These are phyloP conservation scores for Crotalus helleri DNA, from an alignment of 2,113 vertebrate species.

Conservation along the genomic window DNA sequence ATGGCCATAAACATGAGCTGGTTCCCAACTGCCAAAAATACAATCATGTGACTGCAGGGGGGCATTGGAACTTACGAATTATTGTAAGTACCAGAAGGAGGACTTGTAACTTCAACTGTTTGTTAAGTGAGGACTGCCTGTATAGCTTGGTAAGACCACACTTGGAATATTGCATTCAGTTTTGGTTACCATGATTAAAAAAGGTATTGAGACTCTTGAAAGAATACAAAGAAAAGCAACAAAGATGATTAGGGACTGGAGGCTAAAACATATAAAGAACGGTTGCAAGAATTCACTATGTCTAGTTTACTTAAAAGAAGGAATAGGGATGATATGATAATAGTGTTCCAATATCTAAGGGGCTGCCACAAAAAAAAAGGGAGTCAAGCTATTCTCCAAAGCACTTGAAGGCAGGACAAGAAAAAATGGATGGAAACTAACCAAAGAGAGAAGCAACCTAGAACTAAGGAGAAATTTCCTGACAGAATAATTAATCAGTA, in stretches of 20 bases:
- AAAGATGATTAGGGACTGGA: neutral
- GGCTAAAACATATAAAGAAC: neutral
- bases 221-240: neutral
- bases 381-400: neutral
- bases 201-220: neutral
- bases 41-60: neutral
- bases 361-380: neutral
- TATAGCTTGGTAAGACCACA: neutral
- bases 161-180: neutral
- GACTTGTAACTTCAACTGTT: neutral
- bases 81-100: neutral
- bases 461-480: neutral
- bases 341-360: neutral
- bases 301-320: neutral
- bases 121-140: neutral
- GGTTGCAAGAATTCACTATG: neutral
- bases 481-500: neutral
- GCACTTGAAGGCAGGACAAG: neutral
- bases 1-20: neutral
- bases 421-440: neutral
- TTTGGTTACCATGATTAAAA: neutral
- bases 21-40: neutral
- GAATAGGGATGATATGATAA: neutral
- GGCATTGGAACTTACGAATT: neutral
- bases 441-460: neutral